These are phyloP conservation scores for Acleris cristana DNA, from an alignment of 2,888 invertebrate species.

Conservation along the genomic window DNA sequence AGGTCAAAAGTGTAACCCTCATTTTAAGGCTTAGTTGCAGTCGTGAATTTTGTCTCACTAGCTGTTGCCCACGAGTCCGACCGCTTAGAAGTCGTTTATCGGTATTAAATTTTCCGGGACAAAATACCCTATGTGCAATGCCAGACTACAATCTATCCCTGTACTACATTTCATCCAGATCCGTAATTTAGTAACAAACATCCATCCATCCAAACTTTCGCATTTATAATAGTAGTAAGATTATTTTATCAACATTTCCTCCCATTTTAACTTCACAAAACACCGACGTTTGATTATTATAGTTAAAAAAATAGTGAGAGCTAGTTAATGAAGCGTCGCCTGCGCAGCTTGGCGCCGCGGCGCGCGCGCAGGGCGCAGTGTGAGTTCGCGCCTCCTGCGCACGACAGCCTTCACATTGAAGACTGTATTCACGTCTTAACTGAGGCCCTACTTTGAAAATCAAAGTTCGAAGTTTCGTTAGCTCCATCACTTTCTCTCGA, in stretches of 20 bases:
- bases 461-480: not conserved
- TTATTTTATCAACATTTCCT: not conserved
- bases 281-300: not conserved
- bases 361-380: constrained; percentile 24
- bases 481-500: too few species aligned
- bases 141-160: too few species aligned
- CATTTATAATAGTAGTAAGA: not conserved
- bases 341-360: constrained; percentile 13
- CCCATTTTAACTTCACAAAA: not conserved
- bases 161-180: too few species aligned
- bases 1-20: too few species aligned
- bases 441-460: not conserved
- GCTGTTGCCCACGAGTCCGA: too few species aligned
- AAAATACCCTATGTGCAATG: too few species aligned
- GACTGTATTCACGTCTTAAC: not conserved
- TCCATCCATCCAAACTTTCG: too few species aligned
- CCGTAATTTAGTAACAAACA: too few species aligned
- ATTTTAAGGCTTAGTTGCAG: too few species aligned
- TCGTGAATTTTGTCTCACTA: too few species aligned
- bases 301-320: constrained; percentile 6
- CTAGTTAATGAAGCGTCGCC: not conserved
- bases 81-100: too few species aligned
- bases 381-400: constrained; percentile 32
- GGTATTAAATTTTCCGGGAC: too few species aligned
- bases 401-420: not conserved